Evolutionary conservation across 1,140 invertebrate species (phyloP).

Genomic region (Musca domestica): DNA sequence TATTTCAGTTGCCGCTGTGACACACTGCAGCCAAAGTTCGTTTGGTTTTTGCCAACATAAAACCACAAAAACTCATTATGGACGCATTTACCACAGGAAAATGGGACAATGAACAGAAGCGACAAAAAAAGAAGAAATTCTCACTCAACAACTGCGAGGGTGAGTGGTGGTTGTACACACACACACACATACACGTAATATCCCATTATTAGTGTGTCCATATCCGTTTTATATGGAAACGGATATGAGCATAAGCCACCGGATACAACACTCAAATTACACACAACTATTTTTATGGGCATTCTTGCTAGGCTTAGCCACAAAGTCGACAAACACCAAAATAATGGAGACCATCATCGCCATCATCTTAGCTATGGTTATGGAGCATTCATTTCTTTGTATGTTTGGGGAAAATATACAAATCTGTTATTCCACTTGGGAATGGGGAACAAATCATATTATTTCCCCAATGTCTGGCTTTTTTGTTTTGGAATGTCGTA

Average conservation of each 20-base stretch:
- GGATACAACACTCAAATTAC: background rate
- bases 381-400: no score
- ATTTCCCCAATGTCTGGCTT: no score
- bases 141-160: background rate
- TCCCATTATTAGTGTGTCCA: background rate
- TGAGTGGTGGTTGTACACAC: background rate
- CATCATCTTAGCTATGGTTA: no score
- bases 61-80: conserved; percentile 21
- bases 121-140: background rate
- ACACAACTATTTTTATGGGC: no score
- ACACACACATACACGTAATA: background rate
- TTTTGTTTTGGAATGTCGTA: no score
- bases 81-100: background rate
- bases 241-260: background rate
- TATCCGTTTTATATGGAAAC: background rate
- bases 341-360: no score
- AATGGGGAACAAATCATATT: no score
- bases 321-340: no score
- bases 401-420: no score
- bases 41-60: background rate
- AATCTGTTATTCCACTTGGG: no score
- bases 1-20: background rate
- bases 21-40: background rate
- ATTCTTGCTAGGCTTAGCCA: no score
- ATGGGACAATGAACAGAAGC: background rate